A percentile compares a stretch with the other conserved stretches of the same genome.
Conservation (phyloP, 2,888 invertebrate genomes). For the Dysmachus trigonus region DNA sequence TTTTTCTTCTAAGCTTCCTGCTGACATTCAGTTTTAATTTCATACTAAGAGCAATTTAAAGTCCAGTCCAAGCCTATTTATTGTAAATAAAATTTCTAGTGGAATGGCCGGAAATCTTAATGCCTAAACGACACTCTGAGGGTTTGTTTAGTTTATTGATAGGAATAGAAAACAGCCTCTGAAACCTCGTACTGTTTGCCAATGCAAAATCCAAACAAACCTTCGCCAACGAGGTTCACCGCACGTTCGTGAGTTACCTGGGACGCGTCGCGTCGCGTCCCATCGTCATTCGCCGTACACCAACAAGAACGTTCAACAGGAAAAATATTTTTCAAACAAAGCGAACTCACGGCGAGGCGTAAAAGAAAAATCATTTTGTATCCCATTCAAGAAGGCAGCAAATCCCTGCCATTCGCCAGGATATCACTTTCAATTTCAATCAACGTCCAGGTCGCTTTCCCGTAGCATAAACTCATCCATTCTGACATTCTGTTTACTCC, state of each 20-base stretch:
- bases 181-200: neutral
- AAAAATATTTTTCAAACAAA: slow-evolving; percentile 17
- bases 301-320: neutral
- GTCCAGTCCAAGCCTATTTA: neutral
- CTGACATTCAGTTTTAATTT: neutral
- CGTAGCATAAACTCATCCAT: slow-evolving; percentile 19
- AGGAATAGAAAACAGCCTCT: neutral
- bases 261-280: neutral
- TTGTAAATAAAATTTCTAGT: neutral
- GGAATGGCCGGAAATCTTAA: neutral
- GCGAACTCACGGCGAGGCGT: neutral
- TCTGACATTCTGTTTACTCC: slow-evolving; percentile 30
- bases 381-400: slow-evolving; percentile 28
- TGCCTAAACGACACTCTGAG: neutral
- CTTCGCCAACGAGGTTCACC: neutral
- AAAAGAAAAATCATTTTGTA: neutral
- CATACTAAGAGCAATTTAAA: neutral
- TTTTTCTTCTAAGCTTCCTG: no score
- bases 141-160: neutral
- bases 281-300: no score
- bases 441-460: slow-evolving; percentile 33
- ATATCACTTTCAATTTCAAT: slow-evolving; percentile 45
- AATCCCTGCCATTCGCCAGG: neutral
- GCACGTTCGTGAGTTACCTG: neutral
- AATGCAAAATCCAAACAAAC: neutral